Evolutionary conservation across 2,888 invertebrate species (phyloP), one percentile per base, ranked within the genome.

Genomic region (Tetheella fluctuosa): DNA sequence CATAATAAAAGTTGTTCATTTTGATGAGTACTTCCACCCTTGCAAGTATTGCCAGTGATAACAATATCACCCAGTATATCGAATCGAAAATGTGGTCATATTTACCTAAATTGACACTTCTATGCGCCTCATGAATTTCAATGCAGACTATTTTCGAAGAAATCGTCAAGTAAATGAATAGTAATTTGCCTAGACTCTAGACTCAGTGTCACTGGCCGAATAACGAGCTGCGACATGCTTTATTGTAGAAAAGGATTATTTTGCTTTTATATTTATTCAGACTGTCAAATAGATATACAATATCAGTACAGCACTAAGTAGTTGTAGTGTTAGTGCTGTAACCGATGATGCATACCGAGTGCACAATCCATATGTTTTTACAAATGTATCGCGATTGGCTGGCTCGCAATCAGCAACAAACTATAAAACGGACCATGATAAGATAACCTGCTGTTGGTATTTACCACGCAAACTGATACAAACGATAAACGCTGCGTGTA

Each of bases 371-470:
- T 54, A 17, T 54, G 54, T 54, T 28, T 34, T 54, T 23, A 20
- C 17, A 23, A 70, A 69, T 30, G 54, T 48, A 34, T 54, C 57
- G 60, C 72, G 71, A 80, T 79, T 79, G 84, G 76, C 59, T 64
- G 70, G 68, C 71, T 71, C 54, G 71, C 76, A 76, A 81, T 80
- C 74, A 67, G 58, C 68, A 63, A 67, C 71, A 64, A 68, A 69
- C 61, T 60, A 52, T 70, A 74, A 75, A 70, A 73, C 73, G 73
- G 67, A 68, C 60, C 63, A 54, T 66, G 84, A 83, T 84, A 83
- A 83, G 81, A 84, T 83, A 79, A 77, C 77, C 75, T 73, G 72
- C 61, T 52, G 58, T 62, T 60, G 59, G 54, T 59, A 30, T 34
- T n/a, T 39, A 10, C 52, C 28, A 54, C 37, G 25, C 20, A 37